These are phyloP conservation scores for Nannospalax galili DNA, from an alignment of 2,113 vertebrate species.

Conservation along the genomic window DNA sequence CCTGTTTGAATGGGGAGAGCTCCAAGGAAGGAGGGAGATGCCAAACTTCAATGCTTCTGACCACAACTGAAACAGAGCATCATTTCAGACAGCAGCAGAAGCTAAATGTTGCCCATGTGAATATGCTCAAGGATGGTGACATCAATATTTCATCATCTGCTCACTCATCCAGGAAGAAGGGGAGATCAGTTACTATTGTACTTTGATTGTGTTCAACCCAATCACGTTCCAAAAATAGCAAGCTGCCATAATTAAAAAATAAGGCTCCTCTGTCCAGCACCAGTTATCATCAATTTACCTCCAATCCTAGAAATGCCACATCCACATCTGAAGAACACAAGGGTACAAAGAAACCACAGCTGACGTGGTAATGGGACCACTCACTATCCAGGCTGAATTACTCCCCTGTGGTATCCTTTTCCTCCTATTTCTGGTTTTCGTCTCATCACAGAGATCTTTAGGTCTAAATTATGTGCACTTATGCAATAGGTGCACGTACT, in stretches of 20 bases:
- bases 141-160: background rate
- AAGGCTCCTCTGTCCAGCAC: too few relatives aligned
- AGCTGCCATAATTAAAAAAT: too few relatives aligned
- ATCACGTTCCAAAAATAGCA: too few relatives aligned
- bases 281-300: conserved; percentile 73
- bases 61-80: conserved; percentile 78
- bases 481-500: conserved; percentile 31
- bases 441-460: background rate
- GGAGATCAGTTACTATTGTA: too few relatives aligned
- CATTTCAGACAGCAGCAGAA: conserved; percentile 77
- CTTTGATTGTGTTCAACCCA: too few relatives aligned
- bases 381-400: background rate
- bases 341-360: conserved; percentile 71
- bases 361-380: background rate
- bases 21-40: too few relatives aligned
- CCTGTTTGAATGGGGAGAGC: too few relatives aligned
- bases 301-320: conserved; percentile 71
- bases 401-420: background rate
- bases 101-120: conserved; percentile 76
- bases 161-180: too few relatives aligned
- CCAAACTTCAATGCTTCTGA: conserved; percentile 61
- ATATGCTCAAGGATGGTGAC: background rate
- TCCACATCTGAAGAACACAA: conserved; percentile 69
- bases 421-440: conserved; percentile 33
- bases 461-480: conserved; percentile 56